Percentiles rank a stretch among this genome's conserved stretches.
Evolutionary conservation across 1,140 invertebrate genomes (phyloP).

Genomic region (Antheraea mylitta): DNA sequence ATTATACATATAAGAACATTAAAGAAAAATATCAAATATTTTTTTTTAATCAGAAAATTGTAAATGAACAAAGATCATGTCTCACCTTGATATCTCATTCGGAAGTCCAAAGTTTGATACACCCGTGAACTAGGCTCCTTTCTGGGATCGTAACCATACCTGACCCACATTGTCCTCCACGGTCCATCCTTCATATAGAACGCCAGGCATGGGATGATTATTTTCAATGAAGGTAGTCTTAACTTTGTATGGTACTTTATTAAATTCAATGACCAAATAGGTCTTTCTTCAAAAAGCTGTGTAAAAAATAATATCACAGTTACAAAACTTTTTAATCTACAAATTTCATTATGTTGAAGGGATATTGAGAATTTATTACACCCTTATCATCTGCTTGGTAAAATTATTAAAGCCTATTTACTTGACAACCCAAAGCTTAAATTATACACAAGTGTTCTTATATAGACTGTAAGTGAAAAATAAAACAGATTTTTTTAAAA

Average conservation of each 20-base stretch:
- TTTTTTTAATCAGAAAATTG: too few relatives aligned
- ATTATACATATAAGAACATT: too few relatives aligned
- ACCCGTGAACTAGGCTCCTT: constrained; percentile 87
- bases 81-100: constrained; percentile 84
- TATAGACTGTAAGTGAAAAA: too few relatives aligned
- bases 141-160: constrained; percentile 92
- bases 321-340: neutral
- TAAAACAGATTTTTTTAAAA: too few relatives aligned
- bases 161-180: constrained; percentile 92
- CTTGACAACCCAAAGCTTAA: too few relatives aligned
- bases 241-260: constrained; percentile 84
- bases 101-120: constrained; percentile 93
- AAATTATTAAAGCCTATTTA: too few relatives aligned
- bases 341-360: neutral
- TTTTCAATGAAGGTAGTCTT: constrained; percentile 83
- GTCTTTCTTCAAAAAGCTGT: constrained; percentile 87
- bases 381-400: too few relatives aligned
- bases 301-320: constrained; percentile 2
- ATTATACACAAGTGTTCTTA: too few relatives aligned
- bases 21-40: too few relatives aligned
- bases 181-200: constrained; percentile 93
- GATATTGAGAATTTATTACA: too few relatives aligned
- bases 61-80: neutral
- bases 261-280: constrained; percentile 91
- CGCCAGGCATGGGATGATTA: constrained; percentile 88